phyloP scores from a whole-genome alignment of 92 coral and sea anemone genomes.

The Phenganax stokvisi region DNA sequence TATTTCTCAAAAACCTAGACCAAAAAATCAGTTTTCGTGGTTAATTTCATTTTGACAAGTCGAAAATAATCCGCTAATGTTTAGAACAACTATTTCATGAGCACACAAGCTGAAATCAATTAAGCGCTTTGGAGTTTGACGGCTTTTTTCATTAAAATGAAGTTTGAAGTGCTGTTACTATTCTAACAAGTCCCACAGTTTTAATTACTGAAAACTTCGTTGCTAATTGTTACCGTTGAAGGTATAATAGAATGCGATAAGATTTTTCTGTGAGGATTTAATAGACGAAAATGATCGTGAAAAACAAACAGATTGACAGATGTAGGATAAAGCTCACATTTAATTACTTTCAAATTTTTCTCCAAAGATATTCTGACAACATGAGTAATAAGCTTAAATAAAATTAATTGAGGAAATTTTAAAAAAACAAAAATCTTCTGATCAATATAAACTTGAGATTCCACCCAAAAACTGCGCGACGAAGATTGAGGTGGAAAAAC shows the following conservation, averaged over 20 bases:
- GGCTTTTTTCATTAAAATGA: neutral
- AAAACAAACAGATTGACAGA: neutral
- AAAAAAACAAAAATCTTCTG: neutral
- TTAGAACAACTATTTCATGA: neutral
- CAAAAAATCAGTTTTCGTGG: neutral
- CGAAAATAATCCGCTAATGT: conserved; percentile 8
- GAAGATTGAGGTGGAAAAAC: conserved; percentile 20
- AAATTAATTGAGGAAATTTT: neutral
- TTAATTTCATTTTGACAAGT: neutral
- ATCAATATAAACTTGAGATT: neutral
- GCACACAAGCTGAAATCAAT: conserved; percentile 21
- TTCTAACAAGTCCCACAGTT: neutral
- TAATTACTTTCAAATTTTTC: neutral
- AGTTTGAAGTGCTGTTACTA: neutral
- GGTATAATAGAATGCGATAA: neutral
- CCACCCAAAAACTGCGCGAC: neutral
- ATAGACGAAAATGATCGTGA: neutral
- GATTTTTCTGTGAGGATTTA: neutral
- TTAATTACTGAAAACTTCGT: neutral
- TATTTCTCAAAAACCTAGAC: neutral
- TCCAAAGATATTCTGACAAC: neutral
- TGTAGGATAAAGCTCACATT: neutral
- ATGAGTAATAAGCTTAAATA: neutral
- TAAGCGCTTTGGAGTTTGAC: conserved; percentile 11
- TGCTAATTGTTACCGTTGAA: neutral